Base-by-base conservation (phyloP, 1,140 invertebrate genomes). In the Saxidomus purpurata region DNA sequence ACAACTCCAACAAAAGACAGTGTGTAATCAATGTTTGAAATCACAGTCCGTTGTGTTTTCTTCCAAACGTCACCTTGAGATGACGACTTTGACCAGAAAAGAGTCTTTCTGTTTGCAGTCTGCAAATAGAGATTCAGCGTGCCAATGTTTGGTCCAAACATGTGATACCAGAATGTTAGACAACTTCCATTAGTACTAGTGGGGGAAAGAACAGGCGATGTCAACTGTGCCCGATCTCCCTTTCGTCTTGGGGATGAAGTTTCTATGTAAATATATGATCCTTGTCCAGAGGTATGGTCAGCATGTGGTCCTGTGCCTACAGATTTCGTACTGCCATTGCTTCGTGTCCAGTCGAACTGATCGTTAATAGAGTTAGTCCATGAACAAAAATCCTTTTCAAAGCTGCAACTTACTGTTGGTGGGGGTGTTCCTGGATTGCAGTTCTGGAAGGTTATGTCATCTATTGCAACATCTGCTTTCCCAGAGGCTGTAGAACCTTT, bases 171-270 rank as follows among this genome's bases (percentile, higher is more conserved):
- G 93, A 98, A 98, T 9, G 90, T 91, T 17, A 95, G 74, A 87
- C 94, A 94, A 61, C 92, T 90, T 25, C 94, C 94, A 25, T 34
- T 25, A 17, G 83, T 22, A 59, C 84, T 84, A 52, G 94, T 94
- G 15, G 93, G 93, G 25, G 90, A 76, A 28, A 93, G 25, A 0
- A 63, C 38, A 13, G 90, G 82, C 67, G 91, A 92, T 3, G 97
- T 95, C 0, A 98, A 96, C n/a, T 97, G 96, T 0, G 98, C 97
- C 0, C 96, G 97, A 85, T 98, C 97, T 93, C 98, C 97, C 36
- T 74, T 38, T 38, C 79, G 87, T 43, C 92, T 85, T 22, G 94
- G 94, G 28, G 40, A 40, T 28, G 93, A 93, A 28, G 94, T 90
- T 77, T 94, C 94, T 52, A 95, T 93, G 74, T 92, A 95, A 25